Evolutionary conservation across 92 coral and sea anemone species (phyloP), one percentile per base, ranked within the genome.

Genomic region (Palythoa grandis): DNA sequence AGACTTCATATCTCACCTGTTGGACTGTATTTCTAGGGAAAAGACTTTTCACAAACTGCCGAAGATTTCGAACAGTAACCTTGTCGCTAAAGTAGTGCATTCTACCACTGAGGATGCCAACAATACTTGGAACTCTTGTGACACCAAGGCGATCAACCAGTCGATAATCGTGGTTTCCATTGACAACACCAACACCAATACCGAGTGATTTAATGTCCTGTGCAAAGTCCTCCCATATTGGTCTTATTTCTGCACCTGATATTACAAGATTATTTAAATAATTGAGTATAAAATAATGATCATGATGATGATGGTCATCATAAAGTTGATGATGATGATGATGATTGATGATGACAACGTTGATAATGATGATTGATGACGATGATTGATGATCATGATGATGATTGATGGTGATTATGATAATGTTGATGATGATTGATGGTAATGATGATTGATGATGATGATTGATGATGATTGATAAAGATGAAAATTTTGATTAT

Each of bases 91-190:
- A 94, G 82, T 82, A 91, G 50, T 79, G 74, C 72, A 94, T 80
- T 25, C 92, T 86, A 54, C 96, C 99, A 80, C 72, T 95, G 50
- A 96, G 86, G 14, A 96, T 79, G 15, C 98, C 99, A 85, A 96
- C 82, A 82, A 96, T 93, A 12, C 88, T 92, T 52, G 99, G 99
- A 12, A 96, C 92, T 48, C 88, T 89, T 20, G 91, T 91, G 43
- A 83, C 83, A 16, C 90, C 96, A 83, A 96, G 76, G 5, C 84
- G 86, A 10, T 92, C 95, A 3, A 88, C 92, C 20, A 96, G 88
- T 52, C 92, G 86, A 39, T 94, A 96, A 77, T 88, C 94, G 57
- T 94, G 91, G 85, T 96, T 91, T 11, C 74, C 88, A 20, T 96
- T 93, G 22, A 96, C 86, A 8, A 87, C 88, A 56, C 95, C 98